Percentiles rank a stretch among this genome's conserved stretches.
Conservation (phyloP, 37 sponge, comb jelly and placozoan genomes). For the Cladorhizidae sp. region DNA sequence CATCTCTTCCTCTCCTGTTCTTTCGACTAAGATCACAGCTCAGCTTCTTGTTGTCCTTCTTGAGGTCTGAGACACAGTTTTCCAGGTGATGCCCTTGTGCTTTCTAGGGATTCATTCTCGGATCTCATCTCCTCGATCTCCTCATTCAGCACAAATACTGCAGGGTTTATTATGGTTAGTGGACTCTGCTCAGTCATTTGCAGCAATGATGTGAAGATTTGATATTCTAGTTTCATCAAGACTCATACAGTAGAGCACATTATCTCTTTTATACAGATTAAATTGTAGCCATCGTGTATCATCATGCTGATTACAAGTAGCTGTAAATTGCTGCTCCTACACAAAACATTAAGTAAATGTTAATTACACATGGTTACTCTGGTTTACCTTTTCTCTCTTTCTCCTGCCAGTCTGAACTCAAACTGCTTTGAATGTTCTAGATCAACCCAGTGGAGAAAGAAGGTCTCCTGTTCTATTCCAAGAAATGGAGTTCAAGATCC, state of each 20-base stretch:
- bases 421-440: too few species aligned
- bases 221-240: neutral
- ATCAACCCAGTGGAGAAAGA: too few species aligned
- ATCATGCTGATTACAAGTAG: conserved; percentile 26
- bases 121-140: conserved; percentile 3
- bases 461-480: conserved; percentile 27
- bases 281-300: too few species aligned
- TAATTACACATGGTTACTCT: too few species aligned
- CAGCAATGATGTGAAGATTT: too few species aligned
- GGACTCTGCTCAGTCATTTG: too few species aligned
- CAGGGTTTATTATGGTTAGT: neutral
- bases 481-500: conserved; percentile 33
- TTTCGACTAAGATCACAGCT: conserved; percentile 16
- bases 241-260: neutral
- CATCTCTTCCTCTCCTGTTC: conserved; percentile 33
- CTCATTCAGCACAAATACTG: conserved; percentile 24
- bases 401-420: conserved; percentile 39
- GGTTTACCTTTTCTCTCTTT: conserved; percentile 50
- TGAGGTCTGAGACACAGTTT: conserved; percentile 21
- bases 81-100: neutral
- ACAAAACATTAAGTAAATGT: too few species aligned
- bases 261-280: conserved; percentile 32
- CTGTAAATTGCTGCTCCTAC: conserved; percentile 14
- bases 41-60: conserved; percentile 18
- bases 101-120: neutral